Base-by-base conservation (phyloP, 2,888 invertebrate species). In the Coenonympha glycerion region DNA sequence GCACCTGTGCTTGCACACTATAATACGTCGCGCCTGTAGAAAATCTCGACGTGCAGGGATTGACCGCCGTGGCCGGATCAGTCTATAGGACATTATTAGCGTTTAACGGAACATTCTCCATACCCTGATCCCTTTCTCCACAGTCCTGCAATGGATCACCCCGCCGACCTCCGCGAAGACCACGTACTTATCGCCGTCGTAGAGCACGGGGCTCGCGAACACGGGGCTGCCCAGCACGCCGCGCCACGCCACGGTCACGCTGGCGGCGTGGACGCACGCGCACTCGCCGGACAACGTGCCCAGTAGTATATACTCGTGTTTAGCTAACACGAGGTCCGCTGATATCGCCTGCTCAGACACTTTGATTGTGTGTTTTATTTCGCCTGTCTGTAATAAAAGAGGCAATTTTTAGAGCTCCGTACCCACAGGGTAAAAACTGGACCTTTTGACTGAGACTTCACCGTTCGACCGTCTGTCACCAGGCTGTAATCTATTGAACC, bases 231-330 rank as follows among this genome's bases (percentile, higher is more conserved):
- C 68, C 2, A 91, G 74, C 48, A 88, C 73, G 34, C 82, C 79
- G 16, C 77, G 84, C 94, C 94, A 95, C 22, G 67, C 65, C 0
- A 93, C 91, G 8, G 71, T 74, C 30, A 73, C 66, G 52, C 89
- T 84, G 37, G 76, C 67, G 58, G 88, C 76, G 49, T 87, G 72
- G 6, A 92, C 55, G 50, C 90, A 84, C 1, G 86, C 79, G 58
- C 91, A 89, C 16, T 76, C 82, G 3, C 92, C 92, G 4, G 89
- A 88, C 28, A 92, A 77, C 0, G 91, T 88, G 1, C 89, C 91
- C 6, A 89, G 50, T 15, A 87, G 70, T 9, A 90, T 63, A 56
- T 67, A 79, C 53, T 77, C 68, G 9, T 74, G 69, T 55, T 80
- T 78, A 3, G 83, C 83, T 8, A 79, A 60, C 1, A 83, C 72